Percentiles rank a stretch among this genome's conserved stretches.
Conservation (phyloP, 2,888 invertebrate genomes). For the Tortrix viridana region DNA sequence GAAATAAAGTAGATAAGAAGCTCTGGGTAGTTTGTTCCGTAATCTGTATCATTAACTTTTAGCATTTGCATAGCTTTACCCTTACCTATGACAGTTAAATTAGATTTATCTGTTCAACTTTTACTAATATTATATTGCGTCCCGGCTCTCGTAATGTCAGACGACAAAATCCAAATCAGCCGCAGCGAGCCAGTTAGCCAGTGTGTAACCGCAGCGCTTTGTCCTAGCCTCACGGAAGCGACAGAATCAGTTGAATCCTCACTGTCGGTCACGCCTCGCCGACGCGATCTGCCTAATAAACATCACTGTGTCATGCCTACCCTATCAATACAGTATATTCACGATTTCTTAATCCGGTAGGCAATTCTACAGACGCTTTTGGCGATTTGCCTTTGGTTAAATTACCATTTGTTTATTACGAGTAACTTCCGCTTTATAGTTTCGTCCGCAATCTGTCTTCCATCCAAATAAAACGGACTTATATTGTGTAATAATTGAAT, state of each 20-base stretch:
- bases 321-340: conserved; percentile 29
- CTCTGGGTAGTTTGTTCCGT: too few relatives aligned
- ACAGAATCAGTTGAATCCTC: conserved; percentile 31
- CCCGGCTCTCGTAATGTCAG: too few relatives aligned
- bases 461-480: too few relatives aligned
- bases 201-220: conserved; percentile 40
- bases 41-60: too few relatives aligned
- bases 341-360: conserved; percentile 17
- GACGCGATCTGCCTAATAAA: conserved; percentile 72
- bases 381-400: conserved; percentile 4
- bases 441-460: too few relatives aligned
- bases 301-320: conserved; percentile 59
- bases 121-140: too few relatives aligned
- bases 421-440: background rate
- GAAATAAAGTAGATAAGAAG: too few relatives aligned
- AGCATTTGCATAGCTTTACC: too few relatives aligned
- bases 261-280: conserved; percentile 62
- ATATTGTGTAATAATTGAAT: background rate
- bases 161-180: too few relatives aligned
- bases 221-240: conserved; percentile 60
- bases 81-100: too few relatives aligned
- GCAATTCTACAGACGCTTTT: conserved; percentile 7
- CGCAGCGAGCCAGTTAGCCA: background rate
- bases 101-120: too few relatives aligned
- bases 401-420: background rate